Evolutionary conservation across 2,888 invertebrate genomes (phyloP).

Genomic region (Xylota sylvarum): DNA sequence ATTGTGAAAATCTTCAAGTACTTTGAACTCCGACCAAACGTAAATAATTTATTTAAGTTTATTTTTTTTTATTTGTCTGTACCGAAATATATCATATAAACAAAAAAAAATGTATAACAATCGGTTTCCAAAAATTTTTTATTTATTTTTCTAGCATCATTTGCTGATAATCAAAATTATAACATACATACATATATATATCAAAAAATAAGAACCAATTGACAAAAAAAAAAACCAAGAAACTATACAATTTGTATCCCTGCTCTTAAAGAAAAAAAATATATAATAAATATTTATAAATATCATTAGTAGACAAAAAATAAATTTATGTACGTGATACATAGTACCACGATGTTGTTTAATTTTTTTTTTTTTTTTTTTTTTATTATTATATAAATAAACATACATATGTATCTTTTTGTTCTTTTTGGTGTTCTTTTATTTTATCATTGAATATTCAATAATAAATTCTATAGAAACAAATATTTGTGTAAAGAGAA

Average conservation of each 20-base stretch:
- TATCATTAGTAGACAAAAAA: constrained; percentile 15
- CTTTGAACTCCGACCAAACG: constrained; percentile 86
- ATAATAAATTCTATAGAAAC: constrained; percentile 5
- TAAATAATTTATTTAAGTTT: constrained; percentile 39
- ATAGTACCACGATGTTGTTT: constrained; percentile 50
- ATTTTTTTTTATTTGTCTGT: constrained; percentile 1
- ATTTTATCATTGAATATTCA: constrained; percentile 51
- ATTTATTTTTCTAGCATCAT: constrained; percentile 58
- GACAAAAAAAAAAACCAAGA: background rate
- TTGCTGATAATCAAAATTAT: constrained; percentile 10
- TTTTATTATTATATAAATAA: constrained; percentile 26
- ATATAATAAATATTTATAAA: constrained; percentile 33
- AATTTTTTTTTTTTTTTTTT: constrained; percentile 38
- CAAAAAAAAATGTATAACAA: constrained; percentile 5
- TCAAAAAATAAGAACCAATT: constrained; percentile 42
- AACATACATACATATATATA: constrained; percentile 3
- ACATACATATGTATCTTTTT: constrained; percentile 18
- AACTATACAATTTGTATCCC: constrained; percentile 52
- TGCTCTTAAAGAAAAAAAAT: constrained; percentile 23
- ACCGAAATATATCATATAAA: constrained; percentile 17
- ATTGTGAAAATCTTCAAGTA: constrained; percentile 95
- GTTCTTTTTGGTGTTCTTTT: constrained; percentile 60
- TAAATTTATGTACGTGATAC: constrained; percentile 32
- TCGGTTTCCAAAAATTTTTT: constrained; percentile 64
- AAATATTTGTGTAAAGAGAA: background rate